phyloP scores from a whole-genome alignment of 2,888 invertebrate genomes.

The Drosophila diplacantha region DNA sequence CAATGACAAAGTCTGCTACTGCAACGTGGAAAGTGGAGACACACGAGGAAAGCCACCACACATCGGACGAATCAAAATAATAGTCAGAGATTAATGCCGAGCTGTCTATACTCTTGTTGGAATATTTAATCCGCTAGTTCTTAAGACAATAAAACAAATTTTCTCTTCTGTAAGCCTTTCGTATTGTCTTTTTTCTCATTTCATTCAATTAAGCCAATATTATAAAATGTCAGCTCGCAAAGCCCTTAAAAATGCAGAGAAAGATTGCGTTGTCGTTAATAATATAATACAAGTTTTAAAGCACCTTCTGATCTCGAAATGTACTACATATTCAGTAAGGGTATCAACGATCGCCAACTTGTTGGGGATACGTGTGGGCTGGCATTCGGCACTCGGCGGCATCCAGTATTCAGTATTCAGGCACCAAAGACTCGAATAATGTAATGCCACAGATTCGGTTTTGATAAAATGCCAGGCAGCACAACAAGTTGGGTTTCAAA shows the following conservation, averaged over 20 bases:
- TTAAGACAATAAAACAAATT: neutral
- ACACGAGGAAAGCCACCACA: constrained; percentile 29
- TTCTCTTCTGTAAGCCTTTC: neutral
- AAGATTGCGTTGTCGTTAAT: no score
- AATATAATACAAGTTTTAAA: neutral
- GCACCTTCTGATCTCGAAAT: neutral
- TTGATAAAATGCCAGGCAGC: constrained; percentile 66
- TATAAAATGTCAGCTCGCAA: no score
- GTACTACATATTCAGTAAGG: neutral
- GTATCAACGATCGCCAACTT: constrained; percentile 21
- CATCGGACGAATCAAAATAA: constrained; percentile 8
- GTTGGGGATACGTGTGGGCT: constrained; percentile 59
- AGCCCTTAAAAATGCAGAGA: neutral
- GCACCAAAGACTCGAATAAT: constrained; percentile 49
- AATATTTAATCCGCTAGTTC: neutral
- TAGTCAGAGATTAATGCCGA: neutral
- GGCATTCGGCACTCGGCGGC: constrained; percentile 29
- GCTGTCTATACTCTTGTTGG: constrained; percentile 2
- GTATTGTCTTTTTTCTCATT: neutral
- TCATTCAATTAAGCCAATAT: neutral
- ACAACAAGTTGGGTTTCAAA: constrained; percentile 61
- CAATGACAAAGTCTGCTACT: constrained; percentile 39
- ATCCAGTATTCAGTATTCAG: constrained; percentile 12
- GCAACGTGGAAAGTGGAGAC: constrained; percentile 34
- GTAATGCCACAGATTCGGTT: constrained; percentile 68